A percentile compares a stretch with the other conserved stretches of the same genome.
phyloP scores from a whole-genome alignment of 2,797 vertebrate genomes.

The Margarornis squamiger region DNA sequence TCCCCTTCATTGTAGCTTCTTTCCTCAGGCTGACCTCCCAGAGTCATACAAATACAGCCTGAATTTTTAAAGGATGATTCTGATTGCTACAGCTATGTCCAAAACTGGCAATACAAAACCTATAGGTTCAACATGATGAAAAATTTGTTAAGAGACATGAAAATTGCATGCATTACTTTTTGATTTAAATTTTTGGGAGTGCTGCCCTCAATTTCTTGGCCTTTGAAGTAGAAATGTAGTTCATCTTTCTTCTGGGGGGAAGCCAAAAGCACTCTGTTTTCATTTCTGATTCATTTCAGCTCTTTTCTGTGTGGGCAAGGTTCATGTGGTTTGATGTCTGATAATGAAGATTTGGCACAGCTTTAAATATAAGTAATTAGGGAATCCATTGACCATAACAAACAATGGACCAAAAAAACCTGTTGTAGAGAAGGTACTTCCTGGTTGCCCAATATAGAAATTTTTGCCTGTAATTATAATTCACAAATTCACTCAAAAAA shows the following conservation, averaged over 20 bases:
- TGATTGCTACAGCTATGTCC: background rate
- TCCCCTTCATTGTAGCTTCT: background rate
- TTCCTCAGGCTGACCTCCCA: background rate
- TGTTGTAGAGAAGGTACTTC: background rate
- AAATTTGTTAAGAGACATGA: background rate
- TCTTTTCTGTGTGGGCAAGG: background rate
- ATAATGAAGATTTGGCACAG: slow-evolving; percentile 18
- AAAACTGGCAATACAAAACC: background rate
- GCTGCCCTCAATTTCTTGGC: background rate
- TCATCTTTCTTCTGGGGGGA: background rate
- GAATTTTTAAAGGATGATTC: background rate
- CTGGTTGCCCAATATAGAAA: background rate
- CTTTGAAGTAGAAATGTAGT: background rate
- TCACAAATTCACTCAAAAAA: slow-evolving; percentile 13
- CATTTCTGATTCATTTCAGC: background rate
- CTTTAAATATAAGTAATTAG: slow-evolving; percentile 45
- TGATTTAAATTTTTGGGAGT: background rate
- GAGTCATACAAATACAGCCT: background rate
- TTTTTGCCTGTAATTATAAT: slow-evolving; percentile 25
- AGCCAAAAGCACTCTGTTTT: background rate
- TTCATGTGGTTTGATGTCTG: background rate
- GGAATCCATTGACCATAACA: slow-evolving; percentile 33
- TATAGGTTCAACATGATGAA: background rate
- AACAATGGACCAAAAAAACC: background rate
- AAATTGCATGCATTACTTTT: background rate